Percentiles rank a stretch among this genome's conserved stretches.
These are phyloP conservation scores for Phania funesta DNA, from an alignment of 2,888 invertebrate genomes.

Conservation along the genomic window DNA sequence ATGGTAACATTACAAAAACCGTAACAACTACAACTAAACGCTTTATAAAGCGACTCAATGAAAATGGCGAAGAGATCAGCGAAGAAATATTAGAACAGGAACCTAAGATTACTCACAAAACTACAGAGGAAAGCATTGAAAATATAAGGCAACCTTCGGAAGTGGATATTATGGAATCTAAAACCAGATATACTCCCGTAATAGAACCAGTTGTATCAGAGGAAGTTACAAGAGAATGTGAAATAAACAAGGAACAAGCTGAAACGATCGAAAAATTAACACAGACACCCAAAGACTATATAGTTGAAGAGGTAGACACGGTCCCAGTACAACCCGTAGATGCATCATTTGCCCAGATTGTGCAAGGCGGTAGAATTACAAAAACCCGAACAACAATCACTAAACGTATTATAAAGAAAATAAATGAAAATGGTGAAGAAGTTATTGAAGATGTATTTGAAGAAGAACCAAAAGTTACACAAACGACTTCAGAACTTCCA, in stretches of 20 bases:
- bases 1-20: conserved; percentile 80
- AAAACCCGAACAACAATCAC: conserved; percentile 79
- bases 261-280: not conserved
- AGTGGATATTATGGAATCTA: not conserved
- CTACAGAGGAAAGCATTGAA: conserved; percentile 10
- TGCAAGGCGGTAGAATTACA: conserved; percentile 79
- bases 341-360: conserved; percentile 41
- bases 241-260: not conserved
- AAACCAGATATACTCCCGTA: not conserved
- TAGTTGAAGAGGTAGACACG: not conserved
- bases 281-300: not conserved
- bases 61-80: conserved; percentile 73
- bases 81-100: conserved; percentile 69
- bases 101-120: conserved; percentile 35
- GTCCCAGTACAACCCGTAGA: conserved; percentile 59
- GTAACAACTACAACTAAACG: conserved; percentile 75
- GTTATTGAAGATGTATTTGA: conserved; percentile 72
- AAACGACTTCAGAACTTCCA: conserved; percentile 57
- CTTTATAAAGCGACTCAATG: conserved; percentile 72
- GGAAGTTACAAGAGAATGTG: not conserved
- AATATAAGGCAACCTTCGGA: not conserved
- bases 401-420: conserved; percentile 73
- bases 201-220: not conserved
- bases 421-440: conserved; percentile 76
- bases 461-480: conserved; percentile 51